Evolutionary conservation across 2,888 invertebrate genomes (phyloP).

Genomic region (Trypoxylon attenuatum): DNA sequence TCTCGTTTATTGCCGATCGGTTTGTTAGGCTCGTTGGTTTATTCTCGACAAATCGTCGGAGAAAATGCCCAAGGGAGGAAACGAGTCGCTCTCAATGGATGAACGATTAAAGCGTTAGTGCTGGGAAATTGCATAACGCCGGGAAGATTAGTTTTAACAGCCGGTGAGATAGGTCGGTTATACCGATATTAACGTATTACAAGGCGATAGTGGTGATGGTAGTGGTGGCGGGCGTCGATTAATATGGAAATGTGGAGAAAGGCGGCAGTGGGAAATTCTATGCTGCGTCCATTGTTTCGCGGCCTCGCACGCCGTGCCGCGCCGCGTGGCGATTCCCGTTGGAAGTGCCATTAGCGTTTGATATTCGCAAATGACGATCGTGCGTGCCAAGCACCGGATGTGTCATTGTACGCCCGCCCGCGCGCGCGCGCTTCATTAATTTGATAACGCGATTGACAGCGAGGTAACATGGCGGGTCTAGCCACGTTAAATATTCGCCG

Average conservation of each 20-base stretch:
- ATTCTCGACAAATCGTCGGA: not conserved
- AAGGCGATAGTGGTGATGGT: no score
- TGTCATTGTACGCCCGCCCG: no score
- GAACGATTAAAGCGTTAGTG: not conserved
- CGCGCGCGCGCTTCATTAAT: conserved; percentile 35
- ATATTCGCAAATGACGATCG: conserved; percentile 27
- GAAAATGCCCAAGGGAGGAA: not conserved
- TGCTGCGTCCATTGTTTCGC: conserved; percentile 4
- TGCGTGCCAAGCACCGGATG: conserved; percentile 28
- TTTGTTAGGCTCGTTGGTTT: not conserved
- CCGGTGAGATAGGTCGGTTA: no score
- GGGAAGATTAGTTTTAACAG: no score
- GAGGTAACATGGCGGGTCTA: not conserved
- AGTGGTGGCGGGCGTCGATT: conserved; percentile 8
- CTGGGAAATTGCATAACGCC: no score
- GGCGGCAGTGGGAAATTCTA: conserved; percentile 30
- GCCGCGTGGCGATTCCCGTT: conserved; percentile 13
- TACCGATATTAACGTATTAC: conserved; percentile 12
- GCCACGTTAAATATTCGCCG: not conserved
- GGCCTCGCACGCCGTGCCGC: not conserved
- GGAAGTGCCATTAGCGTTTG: conserved; percentile 39
- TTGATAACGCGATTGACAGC: conserved; percentile 22
- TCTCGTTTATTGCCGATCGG: no score
- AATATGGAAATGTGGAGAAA: conserved; percentile 16
- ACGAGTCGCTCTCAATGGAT: no score